Conservation (phyloP, 2,113 vertebrate species). For the Gymnobelideus leadbeateri region DNA sequence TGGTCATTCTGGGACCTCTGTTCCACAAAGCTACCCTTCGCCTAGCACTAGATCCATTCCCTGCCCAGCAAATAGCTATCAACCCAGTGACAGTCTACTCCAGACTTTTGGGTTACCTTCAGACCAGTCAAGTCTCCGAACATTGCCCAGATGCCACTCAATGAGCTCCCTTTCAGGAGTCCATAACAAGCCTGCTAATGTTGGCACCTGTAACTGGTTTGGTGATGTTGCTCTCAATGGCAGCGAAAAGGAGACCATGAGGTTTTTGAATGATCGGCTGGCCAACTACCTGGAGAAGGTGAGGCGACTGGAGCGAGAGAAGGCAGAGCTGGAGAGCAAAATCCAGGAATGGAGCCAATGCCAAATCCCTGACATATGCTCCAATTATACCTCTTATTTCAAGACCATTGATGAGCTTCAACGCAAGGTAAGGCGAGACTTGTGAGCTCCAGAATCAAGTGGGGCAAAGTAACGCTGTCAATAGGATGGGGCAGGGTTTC, state of each 20-base stretch:
- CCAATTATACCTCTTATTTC: conserved; percentile 21
- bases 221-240: background rate
- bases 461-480: background rate
- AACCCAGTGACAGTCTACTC: conserved; percentile 33
- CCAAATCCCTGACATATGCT: conserved; percentile 1
- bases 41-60: background rate
- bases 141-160: background rate
- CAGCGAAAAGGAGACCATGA: conserved; percentile 53
- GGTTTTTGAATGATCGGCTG: conserved; percentile 40
- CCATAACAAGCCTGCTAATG: background rate
- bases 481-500: background rate
- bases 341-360: conserved; percentile 24
- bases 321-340: conserved; percentile 25
- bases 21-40: background rate
- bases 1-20: background rate
- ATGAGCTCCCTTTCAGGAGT: background rate
- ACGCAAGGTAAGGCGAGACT: conserved; percentile 1
- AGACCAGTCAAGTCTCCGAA: background rate
- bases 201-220: background rate
- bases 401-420: conserved; percentile 45
- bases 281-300: conserved; percentile 36
- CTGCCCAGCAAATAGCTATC: conserved; percentile 54
- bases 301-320: conserved; percentile 31
- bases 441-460: background rate
- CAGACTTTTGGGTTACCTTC: background rate